phyloP scores from a whole-genome alignment of 1,140 invertebrate species.

The Zaprionus tsacasi region DNA sequence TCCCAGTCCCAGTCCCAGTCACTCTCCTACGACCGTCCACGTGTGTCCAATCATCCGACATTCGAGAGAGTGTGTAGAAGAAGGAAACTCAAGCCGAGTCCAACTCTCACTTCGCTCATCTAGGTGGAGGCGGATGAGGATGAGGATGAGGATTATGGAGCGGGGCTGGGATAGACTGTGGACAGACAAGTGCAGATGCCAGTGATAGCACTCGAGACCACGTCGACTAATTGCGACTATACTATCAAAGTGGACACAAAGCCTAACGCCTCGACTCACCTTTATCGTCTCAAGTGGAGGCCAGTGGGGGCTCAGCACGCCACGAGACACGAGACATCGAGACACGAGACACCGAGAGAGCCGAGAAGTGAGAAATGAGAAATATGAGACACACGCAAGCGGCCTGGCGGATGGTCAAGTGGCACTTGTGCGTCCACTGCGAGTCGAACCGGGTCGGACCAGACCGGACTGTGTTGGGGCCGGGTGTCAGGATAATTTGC shows the following conservation, averaged over 20 bases:
- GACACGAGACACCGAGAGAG: constrained; percentile 57
- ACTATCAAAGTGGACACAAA: constrained; percentile 77
- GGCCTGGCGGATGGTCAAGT: constrained; percentile 67
- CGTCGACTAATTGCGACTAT: constrained; percentile 79
- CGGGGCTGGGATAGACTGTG: not conserved
- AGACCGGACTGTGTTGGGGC: constrained; percentile 24
- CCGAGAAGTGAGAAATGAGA: constrained; percentile 10
- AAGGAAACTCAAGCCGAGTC: constrained; percentile 52
- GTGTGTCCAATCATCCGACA: constrained; percentile 64
- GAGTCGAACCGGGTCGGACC: constrained; percentile 28
- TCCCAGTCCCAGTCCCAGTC: constrained; percentile 47
- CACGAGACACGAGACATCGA: constrained; percentile 65
- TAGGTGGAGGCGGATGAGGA: constrained; percentile 16
- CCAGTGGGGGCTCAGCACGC: constrained; percentile 15
- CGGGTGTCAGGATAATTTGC: constrained; percentile 77
- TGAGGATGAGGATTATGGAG: constrained; percentile 1
- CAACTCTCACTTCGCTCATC: constrained; percentile 60
- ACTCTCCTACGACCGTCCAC: constrained; percentile 43
- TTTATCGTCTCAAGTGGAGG: constrained; percentile 44
- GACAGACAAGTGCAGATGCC: constrained; percentile 52
- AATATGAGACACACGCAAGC: constrained; percentile 76
- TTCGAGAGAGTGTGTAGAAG: constrained; percentile 66
- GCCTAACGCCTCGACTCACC: constrained; percentile 59
- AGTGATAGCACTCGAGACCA: constrained; percentile 72
- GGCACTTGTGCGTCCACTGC: constrained; percentile 49